phyloP scores from a whole-genome alignment of 2,888 invertebrate species.

The Ptilodon capucinus region DNA sequence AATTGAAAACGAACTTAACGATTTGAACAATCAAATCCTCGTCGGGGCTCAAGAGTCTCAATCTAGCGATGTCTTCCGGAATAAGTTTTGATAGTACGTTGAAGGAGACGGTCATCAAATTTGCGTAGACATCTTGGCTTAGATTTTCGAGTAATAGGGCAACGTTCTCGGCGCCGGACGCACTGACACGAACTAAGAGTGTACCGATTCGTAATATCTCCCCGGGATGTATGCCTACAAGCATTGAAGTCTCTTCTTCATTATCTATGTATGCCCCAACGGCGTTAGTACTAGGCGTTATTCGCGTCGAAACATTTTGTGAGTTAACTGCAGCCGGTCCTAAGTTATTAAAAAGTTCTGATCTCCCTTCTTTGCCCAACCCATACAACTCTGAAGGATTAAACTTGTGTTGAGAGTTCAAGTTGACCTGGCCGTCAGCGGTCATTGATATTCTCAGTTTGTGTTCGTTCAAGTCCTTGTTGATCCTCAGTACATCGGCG shows the following conservation, averaged over 20 bases:
- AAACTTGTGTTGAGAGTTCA: conserved; percentile 70
- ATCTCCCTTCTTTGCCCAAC: conserved; percentile 55
- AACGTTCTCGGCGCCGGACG: conserved; percentile 64
- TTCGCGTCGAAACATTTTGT: conserved; percentile 57
- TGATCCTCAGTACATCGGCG: conserved; percentile 76
- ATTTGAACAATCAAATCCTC: conserved; percentile 69
- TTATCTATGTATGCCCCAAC: conserved; percentile 39
- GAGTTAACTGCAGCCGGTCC: conserved; percentile 53
- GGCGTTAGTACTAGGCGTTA: conserved; percentile 42
- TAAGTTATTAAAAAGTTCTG: conserved; percentile 57
- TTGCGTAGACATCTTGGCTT: conserved; percentile 63
- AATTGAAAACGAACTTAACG: conserved; percentile 70
- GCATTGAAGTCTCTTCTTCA: conserved; percentile 48
- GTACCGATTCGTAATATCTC: conserved; percentile 67
- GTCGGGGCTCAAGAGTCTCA: conserved; percentile 64
- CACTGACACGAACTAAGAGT: conserved; percentile 58
- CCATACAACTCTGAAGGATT: conserved; percentile 62
- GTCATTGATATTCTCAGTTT: conserved; percentile 76
- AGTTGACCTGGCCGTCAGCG: conserved; percentile 67
- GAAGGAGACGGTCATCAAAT: conserved; percentile 66
- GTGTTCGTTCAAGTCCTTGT: conserved; percentile 78
- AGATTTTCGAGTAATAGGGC: conserved; percentile 59
- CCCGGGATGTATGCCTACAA: conserved; percentile 66
- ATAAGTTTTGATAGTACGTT: conserved; percentile 61
- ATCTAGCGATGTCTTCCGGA: conserved; percentile 61